Base-by-base conservation (phyloP, 2,113 vertebrate species). In the Phaethon lepturus region DNA sequence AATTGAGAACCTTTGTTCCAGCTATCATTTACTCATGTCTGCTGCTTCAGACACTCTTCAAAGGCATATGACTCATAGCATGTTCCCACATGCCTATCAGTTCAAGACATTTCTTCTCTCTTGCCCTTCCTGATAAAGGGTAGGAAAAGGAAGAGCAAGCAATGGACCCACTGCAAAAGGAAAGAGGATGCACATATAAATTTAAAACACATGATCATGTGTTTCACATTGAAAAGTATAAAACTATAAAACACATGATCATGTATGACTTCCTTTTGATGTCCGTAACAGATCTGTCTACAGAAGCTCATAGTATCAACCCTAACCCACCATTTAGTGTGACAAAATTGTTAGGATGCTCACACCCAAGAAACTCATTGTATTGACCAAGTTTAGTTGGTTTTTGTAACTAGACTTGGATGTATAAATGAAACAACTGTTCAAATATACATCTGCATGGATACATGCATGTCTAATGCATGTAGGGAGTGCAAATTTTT, bases 261-360 rank as follows among this genome's bases (percentile, higher is more conserved):
- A 35, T 10, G 4, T 22, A 72, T 42, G 25, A 60, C 8, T 19
- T 64, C 17, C 11, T 17, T 67, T 24, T 44, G 44, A 60, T 69
- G 16, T 17, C 7, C 1, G 1, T 35, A 72, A 42, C 26, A 52
- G 4, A 64, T 76, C 40, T 76, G 4, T 33, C 38, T 69, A 35
- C 63, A 69, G 59, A 68, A 64, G 42, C 12, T 66, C 3, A 1
- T 6, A 49, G 15, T 35, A 56, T 31, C 55, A 72, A 73, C 6
- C 7, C 8, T 69, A 62, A 78, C 4, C 4, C 17, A 29, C 13
- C 0, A 0, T 17, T 73, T 5, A 22, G 10, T 5, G 17, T 56
- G 16, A 73, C 29, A 44, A 77, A 86, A 53, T 6, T 78, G 60
- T 42, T 50, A 74, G 53, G 20, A 22, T 42, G 31, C 28, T 83